phyloP scores from a whole-genome alignment of 2,113 vertebrate genomes.

The Laticauda laticaudata region DNA sequence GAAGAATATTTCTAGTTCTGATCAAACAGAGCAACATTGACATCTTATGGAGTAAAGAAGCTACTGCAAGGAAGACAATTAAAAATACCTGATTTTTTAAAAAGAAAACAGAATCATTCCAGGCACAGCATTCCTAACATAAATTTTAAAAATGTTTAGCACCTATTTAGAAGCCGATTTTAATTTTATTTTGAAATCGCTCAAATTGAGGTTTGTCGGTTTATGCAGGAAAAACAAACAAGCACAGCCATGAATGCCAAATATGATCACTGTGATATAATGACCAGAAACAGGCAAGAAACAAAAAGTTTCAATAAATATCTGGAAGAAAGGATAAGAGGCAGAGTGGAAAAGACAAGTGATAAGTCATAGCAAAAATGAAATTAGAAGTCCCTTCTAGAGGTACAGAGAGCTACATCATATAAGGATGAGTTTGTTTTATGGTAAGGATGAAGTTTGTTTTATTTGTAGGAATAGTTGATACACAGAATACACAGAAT shows the following conservation, averaged over 20 bases:
- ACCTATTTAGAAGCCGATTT: background rate
- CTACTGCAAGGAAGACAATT: constrained; percentile 1
- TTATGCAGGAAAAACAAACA: background rate
- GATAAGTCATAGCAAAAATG: background rate
- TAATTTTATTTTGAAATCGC: background rate
- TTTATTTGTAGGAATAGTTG: background rate
- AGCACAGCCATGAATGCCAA: background rate
- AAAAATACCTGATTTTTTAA: background rate
- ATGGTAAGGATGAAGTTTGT: background rate
- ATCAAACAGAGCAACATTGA: constrained; percentile 18
- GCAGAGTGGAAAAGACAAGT: background rate
- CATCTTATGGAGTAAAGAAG: constrained; percentile 40
- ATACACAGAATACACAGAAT: background rate
- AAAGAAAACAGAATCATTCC: background rate
- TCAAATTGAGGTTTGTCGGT: background rate
- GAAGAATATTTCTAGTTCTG: too few species aligned
- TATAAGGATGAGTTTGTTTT: background rate
- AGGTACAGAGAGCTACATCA: background rate
- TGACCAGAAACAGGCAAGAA: background rate
- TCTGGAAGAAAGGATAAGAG: background rate
- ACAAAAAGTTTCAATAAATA: background rate
- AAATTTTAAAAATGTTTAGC: background rate
- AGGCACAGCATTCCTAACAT: background rate
- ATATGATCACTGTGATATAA: background rate
- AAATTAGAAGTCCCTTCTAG: background rate